Evolutionary conservation across 1,140 invertebrate genomes (phyloP), one percentile per base, ranked within the genome.

Genomic region (Metopolophium dirhodum): DNA sequence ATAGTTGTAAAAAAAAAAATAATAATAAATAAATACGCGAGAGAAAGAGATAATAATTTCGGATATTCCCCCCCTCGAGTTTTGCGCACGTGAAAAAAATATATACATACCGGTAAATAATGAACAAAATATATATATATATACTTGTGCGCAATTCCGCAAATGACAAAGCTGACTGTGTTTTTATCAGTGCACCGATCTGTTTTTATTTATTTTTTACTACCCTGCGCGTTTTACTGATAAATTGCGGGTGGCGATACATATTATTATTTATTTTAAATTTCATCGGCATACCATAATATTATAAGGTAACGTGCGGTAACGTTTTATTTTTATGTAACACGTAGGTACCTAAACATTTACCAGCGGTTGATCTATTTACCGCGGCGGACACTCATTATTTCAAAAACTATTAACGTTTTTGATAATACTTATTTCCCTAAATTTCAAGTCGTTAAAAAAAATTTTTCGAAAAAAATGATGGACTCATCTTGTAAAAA

Each of bases 81-180:
- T 26, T 85, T 35, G 61, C 1, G 20, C 88, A 41, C 20, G 88
- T 37, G 23, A 86, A 51, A 51, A 85, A 51, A 93, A 83, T 7
- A 91, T 7, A 91, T 82, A 54, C 9, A 85, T 26, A 93, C 82
- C 91, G 82, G 49, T 93, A 93, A 93, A 93, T 93, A 93, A 93
- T 93, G 91, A 93, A 61, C 91, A 30, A 57, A 91, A 51, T 82
- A 23, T 47, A 91, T 35, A 82, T 35, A n/a, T 47, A 91, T 91
- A 77, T 77, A 77, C 61, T 77, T 77, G n/a, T 54, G 68, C 77
- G 47, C 77, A 41, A 92, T 92, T 83, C 51, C 37, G 47, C 77
- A 83, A 92, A 83, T 83, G 47, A 92, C 91, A 83, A 91, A 91
- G 37, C 61, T 45, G 14, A 26, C 91, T 83, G 35, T 26, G 26